Conservation (phyloP, 2,113 vertebrate species). For the Glaucidium brasilianum region DNA sequence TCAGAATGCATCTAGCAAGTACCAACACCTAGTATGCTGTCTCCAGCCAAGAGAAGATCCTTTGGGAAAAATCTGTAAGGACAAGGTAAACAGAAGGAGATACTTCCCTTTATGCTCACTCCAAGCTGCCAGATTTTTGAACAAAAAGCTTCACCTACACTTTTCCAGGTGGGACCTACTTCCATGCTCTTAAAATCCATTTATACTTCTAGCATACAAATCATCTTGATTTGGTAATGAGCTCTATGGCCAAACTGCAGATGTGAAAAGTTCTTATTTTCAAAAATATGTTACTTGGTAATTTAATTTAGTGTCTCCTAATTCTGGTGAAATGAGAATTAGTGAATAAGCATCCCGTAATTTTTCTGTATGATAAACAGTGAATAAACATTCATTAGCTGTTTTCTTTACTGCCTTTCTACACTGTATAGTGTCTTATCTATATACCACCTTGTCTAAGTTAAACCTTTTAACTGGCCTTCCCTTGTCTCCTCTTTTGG, state of each 20-base stretch:
- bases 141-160: background rate
- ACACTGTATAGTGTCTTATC: background rate
- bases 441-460: background rate
- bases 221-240: background rate
- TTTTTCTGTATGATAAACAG: background rate
- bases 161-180: background rate
- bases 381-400: background rate
- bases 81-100: background rate
- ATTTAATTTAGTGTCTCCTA: background rate
- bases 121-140: background rate
- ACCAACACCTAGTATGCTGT: background rate
- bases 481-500: background rate
- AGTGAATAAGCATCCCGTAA: background rate
- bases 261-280: background rate
- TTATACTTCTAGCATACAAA: background rate
- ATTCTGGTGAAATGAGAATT: background rate
- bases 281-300: background rate
- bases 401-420: background rate
- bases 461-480: background rate
- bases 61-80: background rate
- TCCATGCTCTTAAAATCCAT: background rate
- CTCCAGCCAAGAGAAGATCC: background rate
- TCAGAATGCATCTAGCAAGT: background rate
- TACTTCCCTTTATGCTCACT: background rate
- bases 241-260: background rate